Percentiles rank a stretch among this genome's conserved stretches.
Conservation (phyloP, 2,113 vertebrate genomes). For the Eulemur rufifrons region DNA sequence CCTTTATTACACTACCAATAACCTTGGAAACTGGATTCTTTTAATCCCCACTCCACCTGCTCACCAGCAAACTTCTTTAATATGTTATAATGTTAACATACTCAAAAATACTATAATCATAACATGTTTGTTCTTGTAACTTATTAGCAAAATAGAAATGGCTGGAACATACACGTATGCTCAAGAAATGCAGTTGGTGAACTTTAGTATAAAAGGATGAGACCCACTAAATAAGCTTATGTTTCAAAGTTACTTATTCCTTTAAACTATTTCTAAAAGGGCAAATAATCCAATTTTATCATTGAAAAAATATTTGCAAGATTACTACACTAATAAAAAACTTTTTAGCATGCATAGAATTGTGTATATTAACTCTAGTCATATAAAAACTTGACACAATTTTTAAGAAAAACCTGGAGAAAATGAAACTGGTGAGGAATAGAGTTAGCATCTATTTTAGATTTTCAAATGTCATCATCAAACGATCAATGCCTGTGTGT, state of each 20-base stretch:
- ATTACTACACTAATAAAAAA: conserved; percentile 1
- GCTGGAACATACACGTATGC: neutral
- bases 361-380: neutral
- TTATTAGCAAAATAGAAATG: conserved; percentile 4
- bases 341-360: neutral
- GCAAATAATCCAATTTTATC: conserved; percentile 16
- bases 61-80: neutral
- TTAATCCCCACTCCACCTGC: neutral
- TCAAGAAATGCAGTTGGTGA: neutral
- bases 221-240: conserved; percentile 25
- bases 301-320: neutral
- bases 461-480: neutral
- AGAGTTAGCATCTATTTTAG: conserved; percentile 9
- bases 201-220: neutral
- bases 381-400: neutral
- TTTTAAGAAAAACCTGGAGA: neutral
- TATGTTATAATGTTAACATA: neutral
- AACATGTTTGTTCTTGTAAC: conserved; percentile 10
- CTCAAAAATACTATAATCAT: neutral
- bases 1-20: neutral
- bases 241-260: conserved; percentile 26
- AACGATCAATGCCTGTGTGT: neutral
- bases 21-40: neutral
- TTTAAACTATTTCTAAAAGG: conserved; percentile 26
- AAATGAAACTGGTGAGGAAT: neutral